Percentiles rank a stretch among this genome's conserved stretches.
Conservation (phyloP, 2,888 invertebrate genomes). For the Ommatoiulus sabulosus region DNA sequence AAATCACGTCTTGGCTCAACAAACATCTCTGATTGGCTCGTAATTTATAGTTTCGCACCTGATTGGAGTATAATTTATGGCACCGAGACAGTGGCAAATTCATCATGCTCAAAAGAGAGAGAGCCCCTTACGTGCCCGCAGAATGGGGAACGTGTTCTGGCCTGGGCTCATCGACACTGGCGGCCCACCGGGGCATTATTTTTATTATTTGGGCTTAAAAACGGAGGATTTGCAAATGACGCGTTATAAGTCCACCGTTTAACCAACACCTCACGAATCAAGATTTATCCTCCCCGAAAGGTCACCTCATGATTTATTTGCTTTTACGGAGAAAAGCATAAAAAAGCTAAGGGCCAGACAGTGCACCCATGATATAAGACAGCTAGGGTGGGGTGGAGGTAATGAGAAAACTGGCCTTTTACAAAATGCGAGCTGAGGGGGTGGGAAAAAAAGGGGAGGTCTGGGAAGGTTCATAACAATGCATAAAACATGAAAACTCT, state of each 20-base stretch:
- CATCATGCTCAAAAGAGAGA: slow-evolving; percentile 44
- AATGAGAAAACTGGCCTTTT: background rate
- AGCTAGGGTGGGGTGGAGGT: background rate
- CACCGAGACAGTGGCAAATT: slow-evolving; percentile 3
- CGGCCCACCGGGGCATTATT: slow-evolving; percentile 13
- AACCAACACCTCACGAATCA: slow-evolving; percentile 34
- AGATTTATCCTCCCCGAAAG: slow-evolving; percentile 16
- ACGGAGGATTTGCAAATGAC: slow-evolving; percentile 7
- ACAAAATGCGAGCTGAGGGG: slow-evolving; percentile 10
- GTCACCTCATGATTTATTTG: slow-evolving; percentile 6
- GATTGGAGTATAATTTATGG: slow-evolving; percentile 50
- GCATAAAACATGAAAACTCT: background rate
- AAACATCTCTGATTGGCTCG: slow-evolving; percentile 47
- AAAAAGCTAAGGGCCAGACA: slow-evolving; percentile 34
- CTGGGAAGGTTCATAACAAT: background rate
- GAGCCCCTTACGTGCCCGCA: slow-evolving; percentile 4
- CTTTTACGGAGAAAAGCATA: background rate
- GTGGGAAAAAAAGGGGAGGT: too few relatives aligned
- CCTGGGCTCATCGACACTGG: slow-evolving; percentile 25
- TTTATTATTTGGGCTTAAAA: slow-evolving; percentile 27
- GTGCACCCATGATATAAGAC: slow-evolving; percentile 6
- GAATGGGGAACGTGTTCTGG: slow-evolving; percentile 24
- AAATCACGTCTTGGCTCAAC: background rate
- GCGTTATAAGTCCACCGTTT: slow-evolving; percentile 14
- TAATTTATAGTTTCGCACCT: slow-evolving; percentile 49